These are phyloP conservation scores for Poecilia velifera DNA, from an alignment of 2,797 vertebrate genomes.

Conservation along the genomic window DNA sequence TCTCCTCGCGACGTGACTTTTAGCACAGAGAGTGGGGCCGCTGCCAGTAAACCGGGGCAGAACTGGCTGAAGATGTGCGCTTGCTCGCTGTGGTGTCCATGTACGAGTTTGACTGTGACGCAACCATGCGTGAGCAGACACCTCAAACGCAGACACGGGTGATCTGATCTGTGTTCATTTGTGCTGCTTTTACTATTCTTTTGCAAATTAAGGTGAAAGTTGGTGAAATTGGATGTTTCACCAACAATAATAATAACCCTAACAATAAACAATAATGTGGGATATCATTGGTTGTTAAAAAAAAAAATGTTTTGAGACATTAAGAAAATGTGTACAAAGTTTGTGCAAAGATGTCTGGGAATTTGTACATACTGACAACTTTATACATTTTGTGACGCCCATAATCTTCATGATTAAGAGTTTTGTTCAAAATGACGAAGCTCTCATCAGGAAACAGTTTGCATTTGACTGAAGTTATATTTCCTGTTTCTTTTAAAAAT, in stretches of 20 bases:
- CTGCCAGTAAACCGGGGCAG: slow-evolving; percentile 82
- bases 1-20: slow-evolving; percentile 83
- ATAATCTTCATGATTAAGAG: background rate
- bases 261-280: no score
- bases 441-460: background rate
- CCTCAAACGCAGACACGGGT: background rate
- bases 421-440: background rate
- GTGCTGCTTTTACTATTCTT: background rate
- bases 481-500: background rate
- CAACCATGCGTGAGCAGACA: slow-evolving; percentile 10
- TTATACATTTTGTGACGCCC: background rate
- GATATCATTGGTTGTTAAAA: background rate
- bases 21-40: slow-evolving; percentile 79
- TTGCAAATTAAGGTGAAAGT: background rate
- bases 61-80: slow-evolving; percentile 69
- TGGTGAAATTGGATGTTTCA: no score
- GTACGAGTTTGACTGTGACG: slow-evolving; percentile 26
- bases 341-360: background rate
- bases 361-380: no score
- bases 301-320: background rate
- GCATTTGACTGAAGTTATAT: background rate
- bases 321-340: background rate
- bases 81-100: slow-evolving; percentile 49
- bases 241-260: no score
- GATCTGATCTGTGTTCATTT: slow-evolving; percentile 4